phyloP scores from a whole-genome alignment of 2,888 invertebrate species.

The Orthonevra nobilis region DNA sequence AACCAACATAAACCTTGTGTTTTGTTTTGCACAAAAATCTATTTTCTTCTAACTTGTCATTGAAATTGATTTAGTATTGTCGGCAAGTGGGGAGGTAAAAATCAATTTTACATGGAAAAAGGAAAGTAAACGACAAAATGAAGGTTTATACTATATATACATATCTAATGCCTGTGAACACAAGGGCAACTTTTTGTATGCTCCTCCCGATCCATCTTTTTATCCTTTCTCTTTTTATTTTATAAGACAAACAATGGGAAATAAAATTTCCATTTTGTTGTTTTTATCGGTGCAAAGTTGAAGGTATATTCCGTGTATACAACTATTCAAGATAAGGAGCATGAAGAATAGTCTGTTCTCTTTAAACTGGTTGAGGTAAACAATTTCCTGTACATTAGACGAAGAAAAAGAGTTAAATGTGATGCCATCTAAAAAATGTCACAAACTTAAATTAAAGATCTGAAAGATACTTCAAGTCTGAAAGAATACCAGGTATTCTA shows the following conservation, averaged over 20 bases:
- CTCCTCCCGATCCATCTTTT: conserved; percentile 12
- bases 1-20: conserved; percentile 2
- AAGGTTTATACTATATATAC: no score
- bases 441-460: no score
- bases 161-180: conserved; percentile 17
- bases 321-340: no score
- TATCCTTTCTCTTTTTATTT: background rate
- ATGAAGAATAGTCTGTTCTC: no score
- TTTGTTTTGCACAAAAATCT: conserved; percentile 15
- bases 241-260: conserved; percentile 15
- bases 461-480: no score
- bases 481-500: no score
- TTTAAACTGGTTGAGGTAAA: no score
- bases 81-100: conserved; percentile 19
- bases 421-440: no score
- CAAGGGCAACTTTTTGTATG: conserved; percentile 1
- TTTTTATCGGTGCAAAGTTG: conserved; percentile 32
- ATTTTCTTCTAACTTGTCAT: conserved; percentile 24
- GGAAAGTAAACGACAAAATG: conserved; percentile 16
- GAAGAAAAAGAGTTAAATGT: no score
- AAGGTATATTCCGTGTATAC: no score
- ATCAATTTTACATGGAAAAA: conserved; percentile 25
- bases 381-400: no score
- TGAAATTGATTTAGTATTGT: conserved; percentile 38
- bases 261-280: conserved; percentile 35